Evolutionary conservation across 2,113 vertebrate species (phyloP).

Genomic region (Psilopsiagon aymara): DNA sequence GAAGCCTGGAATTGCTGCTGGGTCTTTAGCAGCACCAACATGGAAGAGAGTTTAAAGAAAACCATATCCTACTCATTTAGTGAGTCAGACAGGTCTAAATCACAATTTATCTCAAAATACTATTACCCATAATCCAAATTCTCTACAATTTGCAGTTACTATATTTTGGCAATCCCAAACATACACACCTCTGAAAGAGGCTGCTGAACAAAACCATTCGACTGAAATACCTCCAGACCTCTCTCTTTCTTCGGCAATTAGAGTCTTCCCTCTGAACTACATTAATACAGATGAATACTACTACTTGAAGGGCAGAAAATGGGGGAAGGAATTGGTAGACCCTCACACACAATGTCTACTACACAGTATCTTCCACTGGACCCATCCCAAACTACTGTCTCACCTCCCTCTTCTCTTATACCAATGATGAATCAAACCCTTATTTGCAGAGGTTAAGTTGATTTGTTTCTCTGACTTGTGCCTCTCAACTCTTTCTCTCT

Average conservation of each 20-base stretch:
- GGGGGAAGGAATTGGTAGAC: neutral
- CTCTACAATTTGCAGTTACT: neutral
- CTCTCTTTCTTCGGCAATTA: neutral
- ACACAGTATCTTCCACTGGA: neutral
- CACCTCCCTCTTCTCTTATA: fast-evolving
- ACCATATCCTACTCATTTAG: neutral
- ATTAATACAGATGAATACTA: neutral
- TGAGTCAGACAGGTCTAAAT: neutral
- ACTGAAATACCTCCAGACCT: neutral
- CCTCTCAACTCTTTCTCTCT: neutral
- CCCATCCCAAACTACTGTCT: neutral
- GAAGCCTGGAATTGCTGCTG: neutral
- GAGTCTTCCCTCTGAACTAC: neutral
- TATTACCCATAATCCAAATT: neutral
- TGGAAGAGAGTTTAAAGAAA: neutral
- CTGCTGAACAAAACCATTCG: neutral
- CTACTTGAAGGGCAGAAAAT: neutral
- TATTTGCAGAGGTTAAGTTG: neutral
- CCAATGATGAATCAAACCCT: neutral
- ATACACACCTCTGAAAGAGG: neutral
- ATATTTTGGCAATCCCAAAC: neutral
- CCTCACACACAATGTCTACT: neutral
- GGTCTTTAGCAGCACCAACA: neutral
- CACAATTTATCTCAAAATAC: neutral
- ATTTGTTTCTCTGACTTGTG: neutral